Evolutionary conservation across 2,113 vertebrate genomes (phyloP).

Genomic region (Triplophysa rosa): DNA sequence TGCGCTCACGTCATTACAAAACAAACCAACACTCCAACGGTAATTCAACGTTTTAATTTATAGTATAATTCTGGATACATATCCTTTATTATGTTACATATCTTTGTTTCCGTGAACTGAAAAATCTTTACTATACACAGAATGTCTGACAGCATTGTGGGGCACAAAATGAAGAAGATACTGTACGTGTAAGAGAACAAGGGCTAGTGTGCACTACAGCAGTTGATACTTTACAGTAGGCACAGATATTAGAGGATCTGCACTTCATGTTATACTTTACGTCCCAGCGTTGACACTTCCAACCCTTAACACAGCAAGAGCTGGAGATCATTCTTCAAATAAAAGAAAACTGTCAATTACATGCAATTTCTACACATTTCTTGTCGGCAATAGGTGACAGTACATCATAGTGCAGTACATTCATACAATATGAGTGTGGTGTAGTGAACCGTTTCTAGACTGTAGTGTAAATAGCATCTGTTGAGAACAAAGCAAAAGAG

Average conservation of each 20-base stretch:
- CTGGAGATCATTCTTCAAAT: background rate
- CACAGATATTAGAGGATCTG: slow-evolving; percentile 5
- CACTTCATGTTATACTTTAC: background rate
- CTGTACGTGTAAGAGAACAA: background rate
- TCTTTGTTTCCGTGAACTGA: background rate
- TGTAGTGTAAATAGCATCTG: background rate
- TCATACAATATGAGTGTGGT: background rate
- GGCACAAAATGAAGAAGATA: no score
- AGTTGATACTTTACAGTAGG: background rate
- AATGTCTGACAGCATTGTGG: no score
- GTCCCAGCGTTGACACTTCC: background rate
- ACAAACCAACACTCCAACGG: no score
- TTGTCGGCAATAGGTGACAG: background rate
- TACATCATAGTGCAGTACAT: slow-evolving; percentile 1
- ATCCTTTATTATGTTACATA: no score
- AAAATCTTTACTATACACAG: background rate
- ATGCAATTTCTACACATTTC: slow-evolving; percentile 2
- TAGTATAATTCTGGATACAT: no score
- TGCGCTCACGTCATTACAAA: no score
- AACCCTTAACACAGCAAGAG: background rate
- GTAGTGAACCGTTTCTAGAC: background rate
- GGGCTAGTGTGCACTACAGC: background rate
- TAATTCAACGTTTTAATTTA: no score
- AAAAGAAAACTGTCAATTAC: background rate
- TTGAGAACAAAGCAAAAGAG: background rate